Percentiles rank a stretch among this genome's conserved stretches.
These are phyloP conservation scores for Drosophila repletoides DNA, from an alignment of 1,140 invertebrate genomes.

Conservation along the genomic window DNA sequence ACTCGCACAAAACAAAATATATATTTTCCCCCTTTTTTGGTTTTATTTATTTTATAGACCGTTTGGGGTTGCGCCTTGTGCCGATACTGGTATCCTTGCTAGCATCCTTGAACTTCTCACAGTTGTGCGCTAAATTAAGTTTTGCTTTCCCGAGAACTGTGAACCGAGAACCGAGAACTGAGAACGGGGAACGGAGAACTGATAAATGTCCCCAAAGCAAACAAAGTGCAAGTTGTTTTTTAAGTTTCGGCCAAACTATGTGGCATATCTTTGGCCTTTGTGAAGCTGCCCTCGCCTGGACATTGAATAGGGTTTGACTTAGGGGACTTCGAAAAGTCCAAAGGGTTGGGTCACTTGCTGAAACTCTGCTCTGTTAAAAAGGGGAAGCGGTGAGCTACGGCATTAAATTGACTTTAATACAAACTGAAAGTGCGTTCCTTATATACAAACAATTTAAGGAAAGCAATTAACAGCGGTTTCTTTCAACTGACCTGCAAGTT, in stretches of 20 bases:
- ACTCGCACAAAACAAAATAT: background rate
- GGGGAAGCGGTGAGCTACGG: background rate
- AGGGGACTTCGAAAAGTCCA: slow-evolving; percentile 56
- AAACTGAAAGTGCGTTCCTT: too few species aligned
- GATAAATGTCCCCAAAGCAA: slow-evolving; percentile 77
- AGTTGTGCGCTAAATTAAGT: slow-evolving; percentile 77
- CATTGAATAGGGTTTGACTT: slow-evolving; percentile 30
- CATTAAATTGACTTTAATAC: background rate
- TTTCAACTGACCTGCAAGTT: too few species aligned
- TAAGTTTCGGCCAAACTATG: slow-evolving; percentile 69
- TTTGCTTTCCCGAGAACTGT: slow-evolving; percentile 36
- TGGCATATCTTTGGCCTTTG: slow-evolving; percentile 57
- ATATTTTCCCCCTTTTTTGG: slow-evolving; percentile 35
- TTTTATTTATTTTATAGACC: slow-evolving; percentile 78
- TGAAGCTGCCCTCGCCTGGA: slow-evolving; percentile 6
- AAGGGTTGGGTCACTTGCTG: slow-evolving; percentile 38
- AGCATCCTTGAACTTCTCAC: slow-evolving; percentile 68
- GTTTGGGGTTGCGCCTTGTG: slow-evolving; percentile 51
- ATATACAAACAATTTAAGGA: background rate
- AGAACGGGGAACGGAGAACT: too few species aligned
- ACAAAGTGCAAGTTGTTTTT: slow-evolving; percentile 78
- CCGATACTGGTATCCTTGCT: slow-evolving; percentile 66
- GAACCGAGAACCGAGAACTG: too few species aligned
- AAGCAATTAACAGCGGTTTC: too few species aligned
- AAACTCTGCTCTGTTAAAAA: background rate